Evolutionary conservation across 1,140 invertebrate species (phyloP), one percentile per base, ranked within the genome.

Genomic region (Caenorhabditis inopinata): DNA sequence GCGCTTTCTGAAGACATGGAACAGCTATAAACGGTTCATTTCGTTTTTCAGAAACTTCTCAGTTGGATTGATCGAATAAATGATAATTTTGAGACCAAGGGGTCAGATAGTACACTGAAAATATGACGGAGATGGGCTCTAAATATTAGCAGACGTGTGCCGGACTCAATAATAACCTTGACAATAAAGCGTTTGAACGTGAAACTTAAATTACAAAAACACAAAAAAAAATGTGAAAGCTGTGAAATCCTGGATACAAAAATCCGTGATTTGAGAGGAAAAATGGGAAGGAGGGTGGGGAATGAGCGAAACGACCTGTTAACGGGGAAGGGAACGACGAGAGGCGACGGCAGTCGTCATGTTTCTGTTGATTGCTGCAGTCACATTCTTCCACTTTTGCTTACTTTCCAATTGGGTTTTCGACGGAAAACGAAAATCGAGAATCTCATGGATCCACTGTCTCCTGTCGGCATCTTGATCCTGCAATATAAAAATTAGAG

Each of bases 301-400:
- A n/a, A 16, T 11, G 27, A n/a, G 14, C 18, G 9, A 18, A 51
- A 35, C 7, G 18, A 62, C 16, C 11, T 14, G 32, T 25, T 51
- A 49, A 62, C 46, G 47, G 48, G 38, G 38, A 21, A 77, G 76
- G 21, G 38, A 77, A 45, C 76, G 49, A 18, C 76, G 46, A 12
- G 51, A 53, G 16, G 18, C 35, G 5, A 32, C 58, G 2, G 74
- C 35, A 16, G 25, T 48, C 2, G 45, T 47, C 74, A 75, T 75
- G 77, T 78, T 78, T 27, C 51, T 58, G 25, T 78, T 78, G 51
- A 78, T 78, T 23, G 51, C 53, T 14, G 77, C 77, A 7, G 46
- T 46, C 12, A 46, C 49, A 68, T 78, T 78, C 47, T 78, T 79
- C 78, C 78, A 79, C 46, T 79, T 79, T 21, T 79, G 78, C 23